Evolutionary conservation across 2,113 vertebrate genomes (phyloP).

Genomic region (Colistium nudipinnis): DNA sequence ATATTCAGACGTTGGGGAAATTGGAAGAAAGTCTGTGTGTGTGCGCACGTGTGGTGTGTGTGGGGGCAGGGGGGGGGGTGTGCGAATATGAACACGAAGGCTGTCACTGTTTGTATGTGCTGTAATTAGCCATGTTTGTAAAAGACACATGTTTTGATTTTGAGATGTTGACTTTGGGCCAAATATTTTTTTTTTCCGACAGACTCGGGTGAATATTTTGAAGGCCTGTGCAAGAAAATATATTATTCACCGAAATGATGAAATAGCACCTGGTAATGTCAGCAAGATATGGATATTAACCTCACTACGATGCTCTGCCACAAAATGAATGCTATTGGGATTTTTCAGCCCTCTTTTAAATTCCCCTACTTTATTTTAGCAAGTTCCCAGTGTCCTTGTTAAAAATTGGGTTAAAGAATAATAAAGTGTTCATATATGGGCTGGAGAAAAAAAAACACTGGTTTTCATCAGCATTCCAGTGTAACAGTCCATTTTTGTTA

Average conservation of each 20-base stretch:
- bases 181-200: not conserved
- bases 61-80: too few species aligned
- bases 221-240: conserved; percentile 21
- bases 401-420: not conserved
- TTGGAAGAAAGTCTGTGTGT: not conserved
- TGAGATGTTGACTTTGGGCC: conserved; percentile 1
- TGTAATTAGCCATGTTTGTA: not conserved
- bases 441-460: not conserved
- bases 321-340: not conserved
- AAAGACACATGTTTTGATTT: conserved; percentile 16
- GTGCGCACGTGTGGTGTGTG: too few species aligned
- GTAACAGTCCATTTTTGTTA: conserved; percentile 24
- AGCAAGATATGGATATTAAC: conserved; percentile 7
- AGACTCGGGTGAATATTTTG: not conserved
- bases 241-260: conserved; percentile 39
- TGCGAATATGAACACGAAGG: too few species aligned
- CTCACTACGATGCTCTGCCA: not conserved
- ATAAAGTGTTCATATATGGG: not conserved
- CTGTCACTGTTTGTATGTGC: not conserved
- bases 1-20: conserved; percentile 22
- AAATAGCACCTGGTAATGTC: conserved; percentile 18
- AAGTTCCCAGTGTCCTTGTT: not conserved
- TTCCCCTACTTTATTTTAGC: not conserved
- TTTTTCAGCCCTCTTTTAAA: not conserved
- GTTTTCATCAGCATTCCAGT: conserved; percentile 38